Evolutionary conservation across 2,113 vertebrate genomes (phyloP).

Genomic region (Pandion haliaetus): DNA sequence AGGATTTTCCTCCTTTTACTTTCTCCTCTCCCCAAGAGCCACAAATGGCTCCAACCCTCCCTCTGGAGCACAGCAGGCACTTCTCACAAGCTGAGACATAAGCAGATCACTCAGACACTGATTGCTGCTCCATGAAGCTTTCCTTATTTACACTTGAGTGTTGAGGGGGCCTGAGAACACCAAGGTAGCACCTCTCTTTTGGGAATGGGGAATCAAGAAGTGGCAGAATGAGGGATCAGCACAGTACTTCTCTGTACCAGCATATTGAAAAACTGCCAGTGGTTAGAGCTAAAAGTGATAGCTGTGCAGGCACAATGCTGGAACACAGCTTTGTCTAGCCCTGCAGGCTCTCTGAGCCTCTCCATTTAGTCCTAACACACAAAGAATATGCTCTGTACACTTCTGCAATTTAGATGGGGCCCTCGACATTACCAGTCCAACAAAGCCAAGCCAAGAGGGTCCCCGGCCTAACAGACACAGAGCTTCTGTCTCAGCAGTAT

Average conservation of each 20-base stretch:
- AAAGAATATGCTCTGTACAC: neutral
- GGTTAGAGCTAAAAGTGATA: neutral
- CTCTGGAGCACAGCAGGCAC: neutral
- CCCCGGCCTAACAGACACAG: neutral
- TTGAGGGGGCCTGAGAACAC: neutral
- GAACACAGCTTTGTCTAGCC: neutral
- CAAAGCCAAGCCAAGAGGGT: neutral
- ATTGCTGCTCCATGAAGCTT: neutral
- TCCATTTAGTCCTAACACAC: neutral
- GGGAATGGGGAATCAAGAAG: neutral
- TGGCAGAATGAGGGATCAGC: neutral
- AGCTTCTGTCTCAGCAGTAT: neutral
- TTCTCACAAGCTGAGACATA: neutral
- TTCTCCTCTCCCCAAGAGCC: neutral
- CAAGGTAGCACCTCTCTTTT: neutral
- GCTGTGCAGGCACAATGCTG: neutral
- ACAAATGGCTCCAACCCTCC: neutral
- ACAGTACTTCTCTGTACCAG: neutral
- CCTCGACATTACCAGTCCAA: neutral
- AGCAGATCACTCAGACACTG: neutral
- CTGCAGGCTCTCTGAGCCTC: neutral
- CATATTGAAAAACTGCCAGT: neutral
- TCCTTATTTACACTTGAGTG: neutral
- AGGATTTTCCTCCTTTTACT: neutral
- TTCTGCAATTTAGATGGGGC: neutral